These are phyloP conservation scores for Noctua janthe DNA, from an alignment of 2,888 invertebrate species.

Conservation along the genomic window DNA sequence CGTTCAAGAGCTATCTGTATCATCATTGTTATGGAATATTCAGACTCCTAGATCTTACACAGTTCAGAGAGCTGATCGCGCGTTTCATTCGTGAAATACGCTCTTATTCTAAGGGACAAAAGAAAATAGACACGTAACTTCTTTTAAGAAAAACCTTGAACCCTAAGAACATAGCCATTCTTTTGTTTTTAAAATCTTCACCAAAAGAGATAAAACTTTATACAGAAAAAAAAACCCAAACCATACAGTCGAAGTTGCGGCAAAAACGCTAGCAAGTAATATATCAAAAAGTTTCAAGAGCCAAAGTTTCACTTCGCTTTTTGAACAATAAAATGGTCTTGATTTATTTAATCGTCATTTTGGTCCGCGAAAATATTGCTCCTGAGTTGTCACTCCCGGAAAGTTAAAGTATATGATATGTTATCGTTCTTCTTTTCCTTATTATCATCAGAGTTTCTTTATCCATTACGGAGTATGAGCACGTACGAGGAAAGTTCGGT, in stretches of 20 bases:
- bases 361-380: background rate
- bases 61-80: too few species aligned
- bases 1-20: too few species aligned
- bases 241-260: background rate
- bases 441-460: background rate
- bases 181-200: background rate
- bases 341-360: conserved; percentile 28
- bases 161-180: background rate
- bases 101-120: too few species aligned
- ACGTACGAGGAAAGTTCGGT: background rate
- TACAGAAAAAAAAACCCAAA: background rate
- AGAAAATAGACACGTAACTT: too few species aligned
- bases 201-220: background rate
- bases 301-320: conserved; percentile 14
- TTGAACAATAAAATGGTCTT: conserved; percentile 32
- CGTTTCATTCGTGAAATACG: too few species aligned
- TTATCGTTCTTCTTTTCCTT: background rate
- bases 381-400: background rate
- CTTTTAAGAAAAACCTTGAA: background rate
- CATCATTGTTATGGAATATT: too few species aligned
- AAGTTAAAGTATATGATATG: background rate
- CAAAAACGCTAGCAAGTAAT: background rate
- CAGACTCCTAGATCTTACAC: too few species aligned
- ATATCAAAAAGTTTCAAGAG: conserved; percentile 44
- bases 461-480: conserved; percentile 9